Conservation (phyloP, 2,888 invertebrate genomes). For the Pimpla rufipes region DNA sequence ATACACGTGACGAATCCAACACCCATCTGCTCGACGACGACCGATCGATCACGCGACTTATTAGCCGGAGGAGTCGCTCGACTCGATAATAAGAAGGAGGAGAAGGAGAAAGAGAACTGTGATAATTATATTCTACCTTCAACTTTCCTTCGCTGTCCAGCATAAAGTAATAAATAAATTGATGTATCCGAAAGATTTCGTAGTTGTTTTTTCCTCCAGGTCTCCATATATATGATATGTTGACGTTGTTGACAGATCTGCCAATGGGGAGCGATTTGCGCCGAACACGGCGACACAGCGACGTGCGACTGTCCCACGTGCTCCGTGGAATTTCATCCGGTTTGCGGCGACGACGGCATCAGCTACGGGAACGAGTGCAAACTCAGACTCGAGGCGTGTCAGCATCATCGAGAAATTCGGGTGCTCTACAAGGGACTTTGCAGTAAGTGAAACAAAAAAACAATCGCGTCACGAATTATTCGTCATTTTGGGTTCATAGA, state of each 20-base stretch:
- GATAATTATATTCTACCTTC: neutral
- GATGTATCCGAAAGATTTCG: too few species aligned
- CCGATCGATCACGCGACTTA: conserved; percentile 29
- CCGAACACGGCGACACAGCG: conserved; percentile 89
- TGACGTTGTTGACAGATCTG: conserved; percentile 87
- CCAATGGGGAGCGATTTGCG: conserved; percentile 92
- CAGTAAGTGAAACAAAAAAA: conserved; percentile 90
- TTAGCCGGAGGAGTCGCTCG: too few species aligned
- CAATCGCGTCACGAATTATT: too few species aligned
- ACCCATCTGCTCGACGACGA: neutral
- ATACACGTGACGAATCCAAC: conserved; percentile 16
- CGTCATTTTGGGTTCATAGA: neutral
- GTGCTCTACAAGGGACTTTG: conserved; percentile 94
- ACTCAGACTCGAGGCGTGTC: conserved; percentile 92
- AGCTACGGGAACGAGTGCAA: conserved; percentile 94
- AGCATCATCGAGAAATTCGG: conserved; percentile 90
- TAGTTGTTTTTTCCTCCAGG: too few species aligned
- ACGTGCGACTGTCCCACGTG: conserved; percentile 94
- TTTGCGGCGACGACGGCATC: conserved; percentile 94
- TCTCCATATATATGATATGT: conserved; percentile 49
- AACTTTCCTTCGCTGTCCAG: neutral
- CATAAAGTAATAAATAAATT: too few species aligned
- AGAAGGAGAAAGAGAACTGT: too few species aligned
- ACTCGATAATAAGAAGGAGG: too few species aligned
- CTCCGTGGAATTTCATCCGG: conserved; percentile 93